Conservation (phyloP, 2,888 invertebrate species). For the Nomada goodeniana region DNA sequence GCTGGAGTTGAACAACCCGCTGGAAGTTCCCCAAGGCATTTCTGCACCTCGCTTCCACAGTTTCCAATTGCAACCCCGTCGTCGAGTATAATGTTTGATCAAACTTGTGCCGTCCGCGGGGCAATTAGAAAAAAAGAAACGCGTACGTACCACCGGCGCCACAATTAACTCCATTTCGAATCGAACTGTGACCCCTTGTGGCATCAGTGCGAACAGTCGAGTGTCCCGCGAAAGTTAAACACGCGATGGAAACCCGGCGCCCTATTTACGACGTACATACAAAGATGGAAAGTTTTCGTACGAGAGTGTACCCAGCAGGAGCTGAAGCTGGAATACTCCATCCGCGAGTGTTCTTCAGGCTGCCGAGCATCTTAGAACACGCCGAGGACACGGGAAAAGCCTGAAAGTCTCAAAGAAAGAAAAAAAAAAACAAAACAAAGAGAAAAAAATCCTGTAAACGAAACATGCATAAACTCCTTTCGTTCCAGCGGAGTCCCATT, state of each 20-base stretch:
- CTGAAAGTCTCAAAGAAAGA: not conserved
- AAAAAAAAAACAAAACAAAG: not conserved
- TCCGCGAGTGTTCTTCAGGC: constrained; percentile 33
- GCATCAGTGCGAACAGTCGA: not conserved
- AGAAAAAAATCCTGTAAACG: not conserved
- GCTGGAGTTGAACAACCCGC: constrained; percentile 61
- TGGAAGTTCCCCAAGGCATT: constrained; percentile 53
- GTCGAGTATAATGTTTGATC: constrained; percentile 41
- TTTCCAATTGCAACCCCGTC: constrained; percentile 27
- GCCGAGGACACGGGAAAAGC: not conserved
- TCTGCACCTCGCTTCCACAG: constrained; percentile 40
- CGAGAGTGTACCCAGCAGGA: constrained; percentile 18
- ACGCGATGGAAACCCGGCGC: not conserved
- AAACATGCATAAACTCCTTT: too few species aligned
- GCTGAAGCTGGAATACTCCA: constrained; percentile 29
- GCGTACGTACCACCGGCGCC: too few species aligned
- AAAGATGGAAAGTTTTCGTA: constrained; percentile 32
- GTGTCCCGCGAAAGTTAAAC: constrained; percentile 27
- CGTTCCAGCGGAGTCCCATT: too few species aligned
- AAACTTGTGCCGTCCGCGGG: constrained; percentile 19
- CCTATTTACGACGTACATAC: constrained; percentile 24
- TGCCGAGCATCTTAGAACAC: constrained; percentile 8
- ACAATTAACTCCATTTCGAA: too few species aligned
- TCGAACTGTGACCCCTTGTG: too few species aligned
- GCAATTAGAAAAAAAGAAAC: too few species aligned